Evolutionary conservation across 2,888 invertebrate genomes (phyloP).

Genomic region (Leucophenga montana): DNA sequence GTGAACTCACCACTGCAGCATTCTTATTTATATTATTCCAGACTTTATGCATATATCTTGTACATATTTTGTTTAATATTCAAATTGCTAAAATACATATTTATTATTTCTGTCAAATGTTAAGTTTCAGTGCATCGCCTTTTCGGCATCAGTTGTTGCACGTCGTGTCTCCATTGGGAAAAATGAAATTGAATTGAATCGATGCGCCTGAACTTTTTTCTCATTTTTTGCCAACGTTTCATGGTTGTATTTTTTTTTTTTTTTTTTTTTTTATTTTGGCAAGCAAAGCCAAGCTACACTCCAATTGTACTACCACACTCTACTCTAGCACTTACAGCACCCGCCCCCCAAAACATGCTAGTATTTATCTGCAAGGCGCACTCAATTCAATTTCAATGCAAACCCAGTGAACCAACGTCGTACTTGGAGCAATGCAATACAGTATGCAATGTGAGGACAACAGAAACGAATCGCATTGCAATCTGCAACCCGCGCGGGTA

Average conservation of each 20-base stretch:
- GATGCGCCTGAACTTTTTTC: constrained; percentile 28
- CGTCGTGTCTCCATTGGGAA: constrained; percentile 24
- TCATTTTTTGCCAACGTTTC: neutral
- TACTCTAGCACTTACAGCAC: neutral
- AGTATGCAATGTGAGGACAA: neutral
- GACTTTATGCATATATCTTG: too few species aligned
- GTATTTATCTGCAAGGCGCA: constrained; percentile 33
- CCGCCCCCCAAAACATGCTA: constrained; percentile 9
- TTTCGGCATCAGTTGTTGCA: constrained; percentile 29
- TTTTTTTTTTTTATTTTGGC: constrained; percentile 10
- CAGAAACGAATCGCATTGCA: too few species aligned
- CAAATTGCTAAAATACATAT: too few species aligned
- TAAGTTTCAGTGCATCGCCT: constrained; percentile 20
- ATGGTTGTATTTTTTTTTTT: neutral
- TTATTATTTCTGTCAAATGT: too few species aligned
- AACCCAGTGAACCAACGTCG: neutral
- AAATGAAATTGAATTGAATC: constrained; percentile 41
- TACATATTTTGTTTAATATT: too few species aligned
- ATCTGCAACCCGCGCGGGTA: too few species aligned
- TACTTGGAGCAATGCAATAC: constrained; percentile 15
- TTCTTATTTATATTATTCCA: too few species aligned
- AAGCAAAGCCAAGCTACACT: neutral
- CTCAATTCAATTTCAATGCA: constrained; percentile 37
- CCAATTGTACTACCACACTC: neutral
- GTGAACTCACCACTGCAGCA: too few species aligned